Base-by-base conservation (phyloP, 2,113 vertebrate species). In the Syngnathus floridae region DNA sequence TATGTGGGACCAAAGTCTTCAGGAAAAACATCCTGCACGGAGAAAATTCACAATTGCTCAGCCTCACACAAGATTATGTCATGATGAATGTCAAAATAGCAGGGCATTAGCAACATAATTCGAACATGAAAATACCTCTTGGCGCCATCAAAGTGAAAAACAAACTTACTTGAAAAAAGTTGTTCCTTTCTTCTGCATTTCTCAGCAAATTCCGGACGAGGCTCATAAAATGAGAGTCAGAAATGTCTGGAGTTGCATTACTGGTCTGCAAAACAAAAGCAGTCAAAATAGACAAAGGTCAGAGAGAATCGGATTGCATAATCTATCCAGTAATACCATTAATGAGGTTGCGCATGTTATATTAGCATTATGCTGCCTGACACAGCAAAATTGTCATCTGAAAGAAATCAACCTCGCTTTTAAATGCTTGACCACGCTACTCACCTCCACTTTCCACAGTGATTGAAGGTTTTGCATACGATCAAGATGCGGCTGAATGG, bases 1-100 rank as follows among this genome's bases (percentile, higher is more conserved):
- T 93, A 93, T 1, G 77, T 69, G 36, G 91, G 91, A 10, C 93
- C 93, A 75, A 93, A 94, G 49, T 93, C 90, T 31, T 73, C 85
- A 51, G 90, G 84, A 56, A 91, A 90, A 60, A 88, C 80, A 68
- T 90, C 90, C 92, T 93, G 62, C 69, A 80, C 3, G 71, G 17
- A 73, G 36, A 64, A 7, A 69, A 13, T 48, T n/a, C 9, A 51
- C 22, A 7, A 22, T 31, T 38, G 52, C 22, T 16, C 26, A 55
- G 2, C 31, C 52, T 7, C 12, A 6, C 4, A 40, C 19, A 54
- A 54, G 3, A n/a, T 40, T 8, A 35, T 16, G 4, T 35, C 12
- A 12, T 41, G 40, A 41, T 41, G 3, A 12, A 12, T 41, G 40
- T 41, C 2, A 6, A 17, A 19, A 16, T 36, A 56, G 13, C 31